Evolutionary conservation across 2,113 vertebrate species (phyloP).

Genomic region (Tragelaphus buxtoni): DNA sequence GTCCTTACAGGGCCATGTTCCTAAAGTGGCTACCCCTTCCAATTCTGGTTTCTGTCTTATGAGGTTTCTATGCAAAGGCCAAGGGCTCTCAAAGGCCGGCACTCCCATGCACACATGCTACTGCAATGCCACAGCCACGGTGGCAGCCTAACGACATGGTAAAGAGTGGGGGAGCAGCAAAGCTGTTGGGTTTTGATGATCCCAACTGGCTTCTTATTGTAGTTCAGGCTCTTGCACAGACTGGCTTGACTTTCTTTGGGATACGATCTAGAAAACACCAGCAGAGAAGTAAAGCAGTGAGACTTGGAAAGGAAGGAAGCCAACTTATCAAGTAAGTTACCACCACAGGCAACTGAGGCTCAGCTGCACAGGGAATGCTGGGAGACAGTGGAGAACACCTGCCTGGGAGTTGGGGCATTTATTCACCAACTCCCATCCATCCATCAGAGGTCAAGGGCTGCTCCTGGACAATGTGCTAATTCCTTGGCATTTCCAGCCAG

Average conservation of each 20-base stretch:
- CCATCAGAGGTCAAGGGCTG: background rate
- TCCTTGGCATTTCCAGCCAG: background rate
- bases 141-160: background rate
- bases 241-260: background rate
- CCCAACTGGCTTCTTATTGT: background rate
- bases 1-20: background rate
- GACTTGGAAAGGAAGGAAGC: background rate
- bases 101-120: background rate
- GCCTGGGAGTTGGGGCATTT: background rate
- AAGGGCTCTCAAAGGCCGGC: background rate
- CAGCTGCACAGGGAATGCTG: background rate
- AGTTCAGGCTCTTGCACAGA: background rate
- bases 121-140: background rate
- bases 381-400: background rate
- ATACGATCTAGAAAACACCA: background rate
- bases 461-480: background rate
- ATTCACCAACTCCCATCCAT: background rate
- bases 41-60: background rate
- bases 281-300: background rate
- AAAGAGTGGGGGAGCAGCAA: background rate
- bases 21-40: background rate
- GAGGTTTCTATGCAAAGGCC: background rate
- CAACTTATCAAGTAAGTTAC: background rate
- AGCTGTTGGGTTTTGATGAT: background rate
- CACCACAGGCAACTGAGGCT: background rate